Evolutionary conservation across 2,113 vertebrate species (phyloP).

Genomic region (Sterna hirundo): DNA sequence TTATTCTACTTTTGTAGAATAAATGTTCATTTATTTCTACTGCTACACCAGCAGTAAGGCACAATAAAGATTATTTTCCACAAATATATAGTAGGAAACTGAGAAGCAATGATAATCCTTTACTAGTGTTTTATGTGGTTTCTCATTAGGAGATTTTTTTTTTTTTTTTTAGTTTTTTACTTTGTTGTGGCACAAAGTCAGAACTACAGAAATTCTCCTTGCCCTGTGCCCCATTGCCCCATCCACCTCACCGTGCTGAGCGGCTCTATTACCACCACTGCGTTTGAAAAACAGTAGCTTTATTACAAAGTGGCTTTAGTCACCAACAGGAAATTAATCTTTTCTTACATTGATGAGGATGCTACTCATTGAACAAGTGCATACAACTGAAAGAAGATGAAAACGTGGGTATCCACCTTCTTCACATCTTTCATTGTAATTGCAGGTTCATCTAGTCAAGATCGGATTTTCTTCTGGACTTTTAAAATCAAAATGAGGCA

Average conservation of each 20-base stretch:
- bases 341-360: neutral
- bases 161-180: neutral
- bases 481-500: neutral
- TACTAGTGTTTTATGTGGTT: conserved; percentile 1
- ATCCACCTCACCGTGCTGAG: neutral
- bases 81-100: neutral
- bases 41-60: neutral
- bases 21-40: neutral
- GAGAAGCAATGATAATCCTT: neutral
- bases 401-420: neutral
- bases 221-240: neutral
- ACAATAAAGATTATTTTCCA: neutral
- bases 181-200: conserved; percentile 1
- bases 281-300: neutral
- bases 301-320: neutral
- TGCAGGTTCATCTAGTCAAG: neutral
- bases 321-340: neutral
- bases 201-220: neutral
- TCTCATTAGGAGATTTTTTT: neutral
- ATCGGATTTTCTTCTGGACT: neutral
- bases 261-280: neutral
- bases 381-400: neutral
- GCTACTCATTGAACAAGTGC: neutral
- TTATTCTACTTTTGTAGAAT: no score
- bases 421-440: neutral